Base-by-base conservation (phyloP, 2,888 invertebrate species). In the Sarcophaga variegata region DNA sequence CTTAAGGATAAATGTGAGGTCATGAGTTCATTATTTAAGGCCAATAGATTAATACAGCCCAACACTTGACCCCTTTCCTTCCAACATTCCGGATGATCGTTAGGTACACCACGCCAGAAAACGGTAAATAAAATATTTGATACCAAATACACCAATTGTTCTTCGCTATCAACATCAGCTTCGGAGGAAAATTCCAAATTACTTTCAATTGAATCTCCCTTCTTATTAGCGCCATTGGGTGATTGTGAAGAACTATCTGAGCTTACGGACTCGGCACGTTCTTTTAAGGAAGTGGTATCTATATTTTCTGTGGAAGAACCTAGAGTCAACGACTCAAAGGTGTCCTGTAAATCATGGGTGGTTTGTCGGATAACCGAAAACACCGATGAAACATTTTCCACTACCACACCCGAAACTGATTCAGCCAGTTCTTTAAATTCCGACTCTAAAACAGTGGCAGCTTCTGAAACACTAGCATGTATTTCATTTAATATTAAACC, bases 41-140 rank as follows among this genome's bases (percentile, higher is more conserved):
- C 94, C 62, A 95, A 91, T 62, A 95, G 92, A 91, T 95, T 95
- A 49, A 95, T 94, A 89, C 95, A 95, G 11, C 95, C 94, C 89
- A 95, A 92, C 1, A 95, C 95, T 91, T 95, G 95, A 11, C 95
- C 95, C 60, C 95, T 93, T 89, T 95, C 95, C 93, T 94, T 95
- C 95, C 95, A 95, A 54, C 94, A 94, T 17, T 94, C 93, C 37
- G 94, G 93, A 89, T 94, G 94, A 37, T 94, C 94, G 70, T 95
- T 95, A 78, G 94, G 94, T 25, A 95, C 94, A 20, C 95, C 95
- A 87, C 95, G 94, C 95, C 95, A 95, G 90, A 95, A 94, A 1
- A 95, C 92, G 11, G 95, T 95, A 88, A 95, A 94, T 60, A 95
- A 90, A 69, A 95, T 94, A 89, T 95, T 94, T 2, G 95, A 94